Percentiles rank a stretch among this genome's conserved stretches.
Evolutionary conservation across 2,797 vertebrate species (phyloP).

Genomic region (Chanos chanos): DNA sequence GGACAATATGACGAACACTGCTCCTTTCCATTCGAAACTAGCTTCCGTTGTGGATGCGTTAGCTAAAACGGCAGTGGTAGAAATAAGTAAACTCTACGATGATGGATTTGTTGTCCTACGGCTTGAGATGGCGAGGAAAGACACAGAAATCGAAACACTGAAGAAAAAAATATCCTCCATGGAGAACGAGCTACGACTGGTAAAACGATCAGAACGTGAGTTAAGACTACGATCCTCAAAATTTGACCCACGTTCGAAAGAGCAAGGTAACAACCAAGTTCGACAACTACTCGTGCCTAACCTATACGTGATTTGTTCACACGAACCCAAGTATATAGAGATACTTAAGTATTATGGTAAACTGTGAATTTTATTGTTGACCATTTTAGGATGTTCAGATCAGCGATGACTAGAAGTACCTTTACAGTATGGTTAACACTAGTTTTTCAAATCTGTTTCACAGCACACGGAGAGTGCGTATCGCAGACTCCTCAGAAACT

Average conservation of each 20-base stretch:
- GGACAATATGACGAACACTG: conserved; percentile 53
- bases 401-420: too few relatives aligned
- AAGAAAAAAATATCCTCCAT: conserved; percentile 56
- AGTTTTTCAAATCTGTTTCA: too few relatives aligned
- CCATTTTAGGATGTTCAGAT: too few relatives aligned
- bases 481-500: too few relatives aligned
- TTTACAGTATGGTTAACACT: too few relatives aligned
- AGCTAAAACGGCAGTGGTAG: conserved; percentile 66
- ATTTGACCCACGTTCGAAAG: too few relatives aligned
- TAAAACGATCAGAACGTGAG: conserved; percentile 5
- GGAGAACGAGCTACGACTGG: conserved; percentile 54
- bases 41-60: conserved; percentile 69
- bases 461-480: too few relatives aligned
- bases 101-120: conserved; percentile 63
- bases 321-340: neutral
- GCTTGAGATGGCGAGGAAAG: conserved; percentile 62
- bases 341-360: neutral
- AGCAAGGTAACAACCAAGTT: neutral
- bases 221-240: too few relatives aligned
- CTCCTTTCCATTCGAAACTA: conserved; percentile 66
- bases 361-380: neutral
- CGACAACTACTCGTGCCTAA: conserved; percentile 21
- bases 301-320: too few relatives aligned
- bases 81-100: conserved; percentile 71
- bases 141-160: conserved; percentile 63